Evolutionary conservation across 2,888 invertebrate genomes (phyloP).

Genomic region (Phaedon cochleariae): DNA sequence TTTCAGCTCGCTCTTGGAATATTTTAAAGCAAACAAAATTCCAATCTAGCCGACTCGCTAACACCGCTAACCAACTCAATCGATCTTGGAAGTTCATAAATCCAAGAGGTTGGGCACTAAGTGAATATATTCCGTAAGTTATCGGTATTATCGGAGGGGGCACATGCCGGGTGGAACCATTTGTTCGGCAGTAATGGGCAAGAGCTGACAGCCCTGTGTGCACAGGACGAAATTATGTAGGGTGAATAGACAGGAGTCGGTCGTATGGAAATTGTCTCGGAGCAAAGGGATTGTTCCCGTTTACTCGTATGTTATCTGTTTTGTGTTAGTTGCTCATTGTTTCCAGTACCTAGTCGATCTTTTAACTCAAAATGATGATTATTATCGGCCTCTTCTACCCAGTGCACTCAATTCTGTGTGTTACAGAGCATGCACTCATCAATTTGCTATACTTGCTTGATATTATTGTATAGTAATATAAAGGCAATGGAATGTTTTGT

Average conservation of each 20-base stretch:
- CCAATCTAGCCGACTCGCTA: not conserved
- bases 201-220: constrained; percentile 32
- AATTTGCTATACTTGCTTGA: too few species aligned
- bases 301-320: too few species aligned
- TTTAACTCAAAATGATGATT: too few species aligned
- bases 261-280: constrained; percentile 29
- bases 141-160: constrained; percentile 37
- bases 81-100: constrained; percentile 35
- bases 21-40: not conserved
- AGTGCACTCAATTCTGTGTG: too few species aligned
- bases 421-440: too few species aligned
- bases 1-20: too few species aligned
- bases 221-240: constrained; percentile 29
- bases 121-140: constrained; percentile 39
- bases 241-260: constrained; percentile 26
- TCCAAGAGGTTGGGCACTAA: constrained; percentile 22
- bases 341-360: too few species aligned
- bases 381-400: too few species aligned
- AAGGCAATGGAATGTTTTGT: too few species aligned
- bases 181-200: constrained; percentile 35
- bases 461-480: too few species aligned
- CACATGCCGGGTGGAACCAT: constrained; percentile 36
- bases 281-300: not conserved
- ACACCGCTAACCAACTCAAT: constrained; percentile 11
- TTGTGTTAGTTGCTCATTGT: too few species aligned